Percentiles rank a stretch among this genome's conserved stretches.
Evolutionary conservation across 1,140 invertebrate genomes (phyloP).

Genomic region (Dysdera silvatica): DNA sequence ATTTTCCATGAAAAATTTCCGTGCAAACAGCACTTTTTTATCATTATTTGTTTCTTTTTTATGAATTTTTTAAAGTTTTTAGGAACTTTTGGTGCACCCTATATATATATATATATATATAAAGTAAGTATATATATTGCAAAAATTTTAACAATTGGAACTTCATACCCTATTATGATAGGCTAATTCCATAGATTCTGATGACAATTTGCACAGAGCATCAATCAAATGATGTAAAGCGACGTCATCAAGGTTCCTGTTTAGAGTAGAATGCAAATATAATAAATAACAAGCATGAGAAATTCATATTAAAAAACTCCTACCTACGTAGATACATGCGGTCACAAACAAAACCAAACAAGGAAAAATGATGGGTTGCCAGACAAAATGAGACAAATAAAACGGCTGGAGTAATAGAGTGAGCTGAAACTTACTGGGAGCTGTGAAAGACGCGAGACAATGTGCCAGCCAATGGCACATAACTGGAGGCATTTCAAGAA

Average conservation of each 20-base stretch:
- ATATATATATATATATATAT: no score
- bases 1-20: no score
- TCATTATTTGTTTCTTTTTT: no score
- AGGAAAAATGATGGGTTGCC: constrained; percentile 16
- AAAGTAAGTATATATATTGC: no score
- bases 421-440: constrained; percentile 33
- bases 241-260: constrained; percentile 75
- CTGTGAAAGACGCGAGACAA: constrained; percentile 33
- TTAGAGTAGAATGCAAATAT: not conserved
- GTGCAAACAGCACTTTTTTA: no score
- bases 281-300: not conserved
- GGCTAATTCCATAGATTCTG: constrained; percentile 94
- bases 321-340: not conserved
- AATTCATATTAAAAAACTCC: not conserved
- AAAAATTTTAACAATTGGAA: not conserved
- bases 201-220: constrained; percentile 88
- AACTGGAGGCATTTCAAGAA: constrained; percentile 30
- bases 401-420: constrained; percentile 26
- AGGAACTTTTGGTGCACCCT: no score
- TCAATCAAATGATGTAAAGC: constrained; percentile 93
- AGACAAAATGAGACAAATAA: constrained; percentile 24
- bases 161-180: constrained; percentile 78
- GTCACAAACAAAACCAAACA: constrained; percentile 12
- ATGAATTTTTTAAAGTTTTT: no score
- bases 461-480: constrained; percentile 31